Evolutionary conservation across 2,113 vertebrate species (phyloP), one percentile per base, ranked within the genome.

Genomic region (Enhydra lutris): DNA sequence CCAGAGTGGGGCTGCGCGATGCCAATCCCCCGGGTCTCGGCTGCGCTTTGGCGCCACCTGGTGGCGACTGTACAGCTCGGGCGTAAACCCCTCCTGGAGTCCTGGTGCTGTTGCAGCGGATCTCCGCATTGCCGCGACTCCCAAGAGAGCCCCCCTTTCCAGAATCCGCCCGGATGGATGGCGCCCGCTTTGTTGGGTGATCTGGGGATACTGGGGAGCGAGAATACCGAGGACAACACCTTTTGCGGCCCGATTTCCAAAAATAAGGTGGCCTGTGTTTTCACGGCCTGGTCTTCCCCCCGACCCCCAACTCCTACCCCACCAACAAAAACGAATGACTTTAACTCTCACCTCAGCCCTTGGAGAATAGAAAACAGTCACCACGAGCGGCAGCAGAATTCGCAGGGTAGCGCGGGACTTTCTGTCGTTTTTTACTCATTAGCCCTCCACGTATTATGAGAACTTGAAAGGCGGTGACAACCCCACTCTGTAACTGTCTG

Each of bases 31-130:
- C 45, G 2, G 18, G 13, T 10, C 63, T 57, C 5, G 15, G 7
- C 18, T 63, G 67, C 23, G 21, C 74, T 87, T 79, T 82, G 91
- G 95, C 81, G 74, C 91, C 95, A 90, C 80, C 94, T 90, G 45
- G 73, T 79, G 96, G 89, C 18, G 2, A 7, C 1, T 10, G n/a
- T 42, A 6, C 50, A 39, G n/a, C 31, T 6, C 4, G 0, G 29
- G 8, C 10, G 36, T 31, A 20, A 80, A 29, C n/a, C 31, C 23
- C 0, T 24, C 7, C 20, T 24, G 71, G 57, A 45, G 17, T 4
- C 45, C 2, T 1, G 20, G 10, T 31, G 23, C 29, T 34, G 7
- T 34, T 18, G 45, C 24, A 2, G 15, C 12, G 9, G 39, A 0
- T 7, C 42, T 29, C 7, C 0, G 13, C 21, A 9, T 1, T 50